Percentiles rank a stretch among this genome's conserved stretches.
phyloP scores from a whole-genome alignment of 2,888 invertebrate species.

The Parapristionchus giblindavisi region DNA sequence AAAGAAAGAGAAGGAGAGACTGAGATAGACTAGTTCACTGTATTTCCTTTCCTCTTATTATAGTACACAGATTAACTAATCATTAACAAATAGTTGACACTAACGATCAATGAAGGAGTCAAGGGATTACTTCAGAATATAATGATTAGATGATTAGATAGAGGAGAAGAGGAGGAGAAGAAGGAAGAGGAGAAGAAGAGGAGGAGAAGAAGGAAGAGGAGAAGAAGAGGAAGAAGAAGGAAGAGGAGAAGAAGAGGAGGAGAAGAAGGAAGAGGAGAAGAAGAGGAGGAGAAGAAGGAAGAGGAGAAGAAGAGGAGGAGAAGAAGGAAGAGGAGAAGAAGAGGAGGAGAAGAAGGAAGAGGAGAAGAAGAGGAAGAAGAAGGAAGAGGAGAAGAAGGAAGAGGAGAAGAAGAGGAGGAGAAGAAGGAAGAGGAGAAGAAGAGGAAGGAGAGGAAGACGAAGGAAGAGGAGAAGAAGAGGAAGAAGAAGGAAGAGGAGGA shows the following conservation, averaged over 20 bases:
- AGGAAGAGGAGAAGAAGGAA: neutral
- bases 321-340: slow-evolving; percentile 4
- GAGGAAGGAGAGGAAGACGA: neutral
- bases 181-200: neutral
- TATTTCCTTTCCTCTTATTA: too few species aligned
- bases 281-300: neutral
- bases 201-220: neutral
- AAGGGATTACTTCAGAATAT: neutral
- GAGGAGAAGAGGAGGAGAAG: neutral
- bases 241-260: neutral
- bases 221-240: neutral
- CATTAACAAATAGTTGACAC: too few species aligned
- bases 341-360: slow-evolving; percentile 17
- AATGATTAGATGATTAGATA: neutral
- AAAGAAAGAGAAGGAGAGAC: too few species aligned
- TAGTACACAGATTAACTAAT: too few species aligned
- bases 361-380: neutral
- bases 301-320: neutral
- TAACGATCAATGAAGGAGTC: neutral
- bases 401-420: slow-evolving; percentile 20
- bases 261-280: slow-evolving; percentile 16
- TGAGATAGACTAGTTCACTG: too few species aligned
- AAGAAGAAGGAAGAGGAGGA: neutral
- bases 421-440: slow-evolving; percentile 24
- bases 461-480: neutral